phyloP scores from a whole-genome alignment of 2,113 vertebrate genomes.

The Perca flavescens region DNA sequence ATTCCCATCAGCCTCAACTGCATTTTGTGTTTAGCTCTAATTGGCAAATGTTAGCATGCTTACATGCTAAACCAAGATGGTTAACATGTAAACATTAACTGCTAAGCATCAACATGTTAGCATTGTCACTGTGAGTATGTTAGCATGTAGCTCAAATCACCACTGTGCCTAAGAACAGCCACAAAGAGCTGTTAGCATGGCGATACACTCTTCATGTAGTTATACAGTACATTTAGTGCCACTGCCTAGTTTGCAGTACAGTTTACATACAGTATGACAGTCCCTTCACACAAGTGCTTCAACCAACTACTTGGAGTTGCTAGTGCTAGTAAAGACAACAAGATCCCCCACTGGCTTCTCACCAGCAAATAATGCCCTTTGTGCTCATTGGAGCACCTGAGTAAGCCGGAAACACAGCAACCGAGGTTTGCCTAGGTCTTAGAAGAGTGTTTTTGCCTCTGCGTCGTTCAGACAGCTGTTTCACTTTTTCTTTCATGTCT shows the following conservation, averaged over 20 bases:
- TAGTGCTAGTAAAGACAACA: neutral
- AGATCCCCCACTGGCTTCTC: neutral
- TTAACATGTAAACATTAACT: neutral
- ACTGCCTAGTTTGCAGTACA: too few relatives aligned
- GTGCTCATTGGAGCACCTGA: neutral
- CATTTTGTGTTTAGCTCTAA: too few relatives aligned
- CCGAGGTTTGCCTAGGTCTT: neutral
- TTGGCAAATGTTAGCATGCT: too few relatives aligned
- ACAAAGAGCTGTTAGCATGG: too few relatives aligned
- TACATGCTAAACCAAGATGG: too few relatives aligned
- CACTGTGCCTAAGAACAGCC: too few relatives aligned
- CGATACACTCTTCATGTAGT: too few relatives aligned
- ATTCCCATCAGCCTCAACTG: too few relatives aligned
- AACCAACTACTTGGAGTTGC: slow-evolving; percentile 1
- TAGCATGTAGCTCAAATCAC: neutral
- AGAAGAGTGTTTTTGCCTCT: neutral
- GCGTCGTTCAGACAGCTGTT: neutral
- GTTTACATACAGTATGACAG: too few relatives aligned
- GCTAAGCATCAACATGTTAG: neutral
- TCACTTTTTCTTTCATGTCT: slow-evolving; percentile 10
- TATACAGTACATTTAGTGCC: too few relatives aligned
- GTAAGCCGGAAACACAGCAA: neutral
- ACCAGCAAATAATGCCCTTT: neutral
- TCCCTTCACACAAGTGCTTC: neutral
- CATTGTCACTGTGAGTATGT: neutral